Evolutionary conservation across 2,113 vertebrate species (phyloP).

Genomic region (Otocyon megalotis): DNA sequence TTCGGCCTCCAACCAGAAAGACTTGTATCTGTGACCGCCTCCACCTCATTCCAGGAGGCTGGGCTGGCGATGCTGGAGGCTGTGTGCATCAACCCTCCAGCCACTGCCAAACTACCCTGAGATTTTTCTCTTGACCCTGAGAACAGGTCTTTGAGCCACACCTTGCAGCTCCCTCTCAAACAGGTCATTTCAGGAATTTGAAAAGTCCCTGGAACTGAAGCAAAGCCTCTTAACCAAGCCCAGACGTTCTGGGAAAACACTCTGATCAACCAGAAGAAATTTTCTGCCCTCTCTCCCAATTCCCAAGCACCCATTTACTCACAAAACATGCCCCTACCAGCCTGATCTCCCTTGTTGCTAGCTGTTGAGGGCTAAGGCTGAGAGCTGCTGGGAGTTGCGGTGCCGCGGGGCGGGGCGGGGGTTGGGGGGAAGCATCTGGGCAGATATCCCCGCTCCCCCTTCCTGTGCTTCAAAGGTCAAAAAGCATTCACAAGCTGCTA

Average conservation of each 20-base stretch:
- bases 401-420: no score
- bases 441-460: background rate
- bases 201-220: slow-evolving; percentile 16
- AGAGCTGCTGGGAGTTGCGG: background rate
- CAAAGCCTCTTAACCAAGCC: slow-evolving; percentile 35
- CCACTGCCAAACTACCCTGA: no score
- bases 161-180: background rate
- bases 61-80: background rate
- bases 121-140: background rate
- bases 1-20: background rate
- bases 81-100: background rate
- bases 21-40: background rate
- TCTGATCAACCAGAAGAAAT: background rate
- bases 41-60: background rate
- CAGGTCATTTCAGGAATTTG: slow-evolving; percentile 55
- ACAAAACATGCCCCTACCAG: background rate
- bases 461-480: background rate
- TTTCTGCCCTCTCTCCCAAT: background rate
- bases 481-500: background rate
- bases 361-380: background rate
- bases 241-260: background rate
- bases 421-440: background rate
- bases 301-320: background rate
- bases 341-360: background rate
- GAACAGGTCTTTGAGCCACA: background rate